These are phyloP conservation scores for Tylochromis polylepis DNA, from an alignment of 2,113 vertebrate species.

Conservation along the genomic window DNA sequence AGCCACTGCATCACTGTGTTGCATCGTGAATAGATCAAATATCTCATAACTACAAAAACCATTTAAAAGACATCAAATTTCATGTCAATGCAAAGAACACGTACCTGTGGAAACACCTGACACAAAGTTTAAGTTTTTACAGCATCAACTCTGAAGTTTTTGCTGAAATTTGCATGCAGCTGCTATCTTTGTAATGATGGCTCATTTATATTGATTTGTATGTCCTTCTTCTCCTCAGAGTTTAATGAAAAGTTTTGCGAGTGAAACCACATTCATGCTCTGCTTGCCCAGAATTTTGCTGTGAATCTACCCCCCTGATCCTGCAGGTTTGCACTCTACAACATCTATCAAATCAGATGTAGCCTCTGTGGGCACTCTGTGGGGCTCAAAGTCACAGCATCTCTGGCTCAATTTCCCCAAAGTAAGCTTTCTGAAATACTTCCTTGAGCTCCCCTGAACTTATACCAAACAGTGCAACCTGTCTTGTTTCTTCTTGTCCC, in stretches of 20 bases:
- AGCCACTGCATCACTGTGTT: not conserved
- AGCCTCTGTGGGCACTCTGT: not conserved
- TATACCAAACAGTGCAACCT: not conserved
- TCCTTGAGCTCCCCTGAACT: not conserved
- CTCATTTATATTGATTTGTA: not conserved
- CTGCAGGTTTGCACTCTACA: conserved; percentile 1
- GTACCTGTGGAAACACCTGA: not conserved
- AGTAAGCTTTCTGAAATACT: not conserved
- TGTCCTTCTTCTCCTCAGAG: not conserved
- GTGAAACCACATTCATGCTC: not conserved
- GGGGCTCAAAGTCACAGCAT: not conserved
- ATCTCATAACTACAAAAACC: not conserved
- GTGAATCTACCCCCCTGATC: not conserved
- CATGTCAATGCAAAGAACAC: not conserved
- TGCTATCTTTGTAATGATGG: not conserved
- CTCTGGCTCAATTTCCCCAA: not conserved
- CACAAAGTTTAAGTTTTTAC: not conserved
- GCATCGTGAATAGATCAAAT: not conserved
- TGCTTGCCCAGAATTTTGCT: not conserved
- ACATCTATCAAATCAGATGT: not conserved
- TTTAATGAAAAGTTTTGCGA: not conserved
- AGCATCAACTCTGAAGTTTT: not conserved
- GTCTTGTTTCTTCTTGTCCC: not conserved
- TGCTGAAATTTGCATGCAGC: not conserved
- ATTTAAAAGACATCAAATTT: not conserved